Conservation (phyloP, 2,888 invertebrate species). For the Archips xylosteana region DNA sequence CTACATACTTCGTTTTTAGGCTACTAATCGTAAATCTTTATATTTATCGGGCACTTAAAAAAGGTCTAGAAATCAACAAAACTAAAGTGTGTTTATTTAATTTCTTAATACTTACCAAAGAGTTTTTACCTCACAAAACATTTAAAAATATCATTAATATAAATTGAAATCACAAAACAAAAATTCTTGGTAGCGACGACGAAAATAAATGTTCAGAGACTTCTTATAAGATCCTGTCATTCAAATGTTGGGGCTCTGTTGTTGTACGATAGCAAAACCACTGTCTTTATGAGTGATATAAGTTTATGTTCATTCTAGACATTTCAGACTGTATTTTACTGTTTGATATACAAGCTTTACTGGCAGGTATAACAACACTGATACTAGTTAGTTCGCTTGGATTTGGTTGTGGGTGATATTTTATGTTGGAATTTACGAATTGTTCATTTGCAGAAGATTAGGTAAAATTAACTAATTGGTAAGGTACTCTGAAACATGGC, state of each 20-base stretch:
- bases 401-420: constrained; percentile 7
- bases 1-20: not conserved
- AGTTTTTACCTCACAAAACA: not conserved
- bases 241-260: constrained; percentile 12
- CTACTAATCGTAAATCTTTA: not conserved
- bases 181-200: not conserved
- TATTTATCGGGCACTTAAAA: not conserved
- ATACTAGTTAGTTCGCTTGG: constrained; percentile 17
- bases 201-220: constrained; percentile 7
- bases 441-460: not conserved
- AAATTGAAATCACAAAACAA: constrained; percentile 1
- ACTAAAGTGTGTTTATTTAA: not conserved
- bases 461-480: no score
- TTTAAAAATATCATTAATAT: not conserved
- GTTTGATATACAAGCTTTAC: constrained; percentile 34
- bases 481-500: no score
- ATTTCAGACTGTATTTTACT: constrained; percentile 21
- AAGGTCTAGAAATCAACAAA: not conserved
- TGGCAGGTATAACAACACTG: constrained; percentile 21
- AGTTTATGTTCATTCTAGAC: constrained; percentile 31
- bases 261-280: constrained; percentile 11
- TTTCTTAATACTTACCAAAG: no score
- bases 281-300: constrained; percentile 32
- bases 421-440: not conserved
- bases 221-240: constrained; percentile 23